Evolutionary conservation across 2,888 invertebrate genomes (phyloP).

Genomic region (Polydrusus tereticollis): DNA sequence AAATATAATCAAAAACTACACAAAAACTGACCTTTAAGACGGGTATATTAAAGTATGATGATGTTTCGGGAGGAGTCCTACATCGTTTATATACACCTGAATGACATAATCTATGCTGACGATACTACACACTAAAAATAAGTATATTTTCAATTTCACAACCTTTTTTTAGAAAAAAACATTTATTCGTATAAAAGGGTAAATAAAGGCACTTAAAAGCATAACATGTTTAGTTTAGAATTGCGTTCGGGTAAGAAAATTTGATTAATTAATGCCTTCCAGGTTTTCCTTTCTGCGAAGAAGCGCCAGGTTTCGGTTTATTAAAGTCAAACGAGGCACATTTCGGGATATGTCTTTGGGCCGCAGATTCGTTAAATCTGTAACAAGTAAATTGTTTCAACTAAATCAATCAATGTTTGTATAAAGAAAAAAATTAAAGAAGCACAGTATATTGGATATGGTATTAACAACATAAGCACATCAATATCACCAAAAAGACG

Average conservation of each 20-base stretch:
- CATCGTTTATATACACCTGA: background rate
- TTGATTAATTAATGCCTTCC: conserved; percentile 32
- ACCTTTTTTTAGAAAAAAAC: conserved; percentile 26
- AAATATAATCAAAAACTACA: too few species aligned
- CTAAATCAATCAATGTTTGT: background rate
- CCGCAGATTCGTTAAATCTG: conserved; percentile 87
- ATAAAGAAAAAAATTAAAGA: background rate
- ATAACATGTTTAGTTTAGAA: conserved; percentile 5
- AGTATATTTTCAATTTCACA: conserved; percentile 30
- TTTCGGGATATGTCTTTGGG: conserved; percentile 92
- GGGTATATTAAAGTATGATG: too few species aligned
- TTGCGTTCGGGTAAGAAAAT: background rate
- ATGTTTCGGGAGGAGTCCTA: too few species aligned
- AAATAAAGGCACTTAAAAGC: conserved; percentile 34
- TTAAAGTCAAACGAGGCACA: conserved; percentile 88
- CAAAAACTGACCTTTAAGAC: too few species aligned
- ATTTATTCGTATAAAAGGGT: conserved; percentile 23
- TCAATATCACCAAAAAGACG: too few species aligned
- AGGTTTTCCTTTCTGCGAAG: conserved; percentile 24
- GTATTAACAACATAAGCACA: too few species aligned
- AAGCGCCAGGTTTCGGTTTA: conserved; percentile 56
- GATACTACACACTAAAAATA: background rate
- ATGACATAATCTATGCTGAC: background rate
- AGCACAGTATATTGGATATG: background rate
- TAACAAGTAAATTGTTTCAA: conserved; percentile 1